Evolutionary conservation across 1,140 invertebrate species (phyloP), one percentile per base, ranked within the genome.

Genomic region (Trachelipus rathkii): DNA sequence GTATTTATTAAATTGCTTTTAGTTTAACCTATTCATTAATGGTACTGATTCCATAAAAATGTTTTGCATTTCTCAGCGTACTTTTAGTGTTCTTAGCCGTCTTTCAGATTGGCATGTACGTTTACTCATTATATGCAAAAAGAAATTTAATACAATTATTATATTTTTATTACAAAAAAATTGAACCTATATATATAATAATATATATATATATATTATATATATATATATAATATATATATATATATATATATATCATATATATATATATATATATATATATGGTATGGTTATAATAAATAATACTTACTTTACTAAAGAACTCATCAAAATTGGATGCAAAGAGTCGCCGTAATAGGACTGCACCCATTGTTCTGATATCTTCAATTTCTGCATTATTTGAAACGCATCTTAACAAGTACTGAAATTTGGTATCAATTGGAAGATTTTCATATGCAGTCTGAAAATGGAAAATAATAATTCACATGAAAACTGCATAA

Each of bases 311-410:
- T 84, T 89, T 89, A 8, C 92, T 89, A 86, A 93, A 97, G 83
- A 97, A 93, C 24, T 97, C 93, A 81, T 91, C 89, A 84, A 97
- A 98, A 80, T 96, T 93, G 68, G 90, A 90, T 45, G 94, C 91
- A 82, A 99, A 92, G 4, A 98, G 85, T 71, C 96, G 88, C 44
- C 97, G 90, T 68, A 99, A 86, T 68, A 99, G 86, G 11, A 99
- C 95, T 19, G 95, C 92, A 10, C 94, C 91, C 87, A 97, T 92
- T 73, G 92, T 90, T 24, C 95, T 89, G 50, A 91, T 89, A 82
- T 95, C 93, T 83, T 95, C 92, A 8, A 71, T 71, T 43, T 66
- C 72, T 44, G 74, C 53, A 66, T 78, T 79, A 67, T 79, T 79
- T 67, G 77, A 79, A 24, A 79, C 72, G 81, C 78, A 80, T 73